phyloP scores from a whole-genome alignment of 2,113 vertebrate species.

The Istiophorus platypterus region DNA sequence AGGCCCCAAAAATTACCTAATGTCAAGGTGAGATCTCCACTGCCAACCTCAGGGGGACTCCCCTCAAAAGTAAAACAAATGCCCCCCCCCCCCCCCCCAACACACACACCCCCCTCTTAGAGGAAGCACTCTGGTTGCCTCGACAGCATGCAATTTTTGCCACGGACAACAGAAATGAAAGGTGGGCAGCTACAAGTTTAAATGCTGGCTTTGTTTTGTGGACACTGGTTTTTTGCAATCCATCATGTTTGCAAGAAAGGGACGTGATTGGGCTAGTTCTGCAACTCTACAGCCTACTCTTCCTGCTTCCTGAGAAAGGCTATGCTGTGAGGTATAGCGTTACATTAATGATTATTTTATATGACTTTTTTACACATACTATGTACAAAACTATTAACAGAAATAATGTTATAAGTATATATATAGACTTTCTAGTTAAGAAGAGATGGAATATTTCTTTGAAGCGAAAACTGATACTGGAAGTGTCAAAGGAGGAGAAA shows the following conservation, averaged over 20 bases:
- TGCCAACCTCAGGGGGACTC: conserved; percentile 36
- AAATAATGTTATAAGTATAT: neutral
- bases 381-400: neutral
- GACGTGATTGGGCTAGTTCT: conserved; percentile 16
- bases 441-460: neutral
- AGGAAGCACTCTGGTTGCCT: conserved; percentile 46
- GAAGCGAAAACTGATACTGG: neutral
- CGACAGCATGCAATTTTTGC: conserved; percentile 71
- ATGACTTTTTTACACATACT: neutral
- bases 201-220: conserved; percentile 69
- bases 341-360: neutral
- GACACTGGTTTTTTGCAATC: conserved; percentile 61
- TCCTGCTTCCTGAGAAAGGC: conserved; percentile 4
- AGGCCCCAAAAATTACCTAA: conserved; percentile 14
- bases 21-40: conserved; percentile 49
- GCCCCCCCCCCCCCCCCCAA: conserved; percentile 43
- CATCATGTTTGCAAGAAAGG: conserved; percentile 53
- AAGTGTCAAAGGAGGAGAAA: too few relatives aligned
- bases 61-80: conserved; percentile 70
- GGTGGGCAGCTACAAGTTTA: conserved; percentile 59
- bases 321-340: neutral
- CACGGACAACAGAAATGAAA: conserved; percentile 34
- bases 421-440: neutral
- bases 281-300: conserved; percentile 1
- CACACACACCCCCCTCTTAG: conserved; percentile 38